Percentiles rank a stretch among this genome's conserved stretches.
Conservation (phyloP, 2,888 invertebrate genomes). For the Eilema depressum region DNA sequence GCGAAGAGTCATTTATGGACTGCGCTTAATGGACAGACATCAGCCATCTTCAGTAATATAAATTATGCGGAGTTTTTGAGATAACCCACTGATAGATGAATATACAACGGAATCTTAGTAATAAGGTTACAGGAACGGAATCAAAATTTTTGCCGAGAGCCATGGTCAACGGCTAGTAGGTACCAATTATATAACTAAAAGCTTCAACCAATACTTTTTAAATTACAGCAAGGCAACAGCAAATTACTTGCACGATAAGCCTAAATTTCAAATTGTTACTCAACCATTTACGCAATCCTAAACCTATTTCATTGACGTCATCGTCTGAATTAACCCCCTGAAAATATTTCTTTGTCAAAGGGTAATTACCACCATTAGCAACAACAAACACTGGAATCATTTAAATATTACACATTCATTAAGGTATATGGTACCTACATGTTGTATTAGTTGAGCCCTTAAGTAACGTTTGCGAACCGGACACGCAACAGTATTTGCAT, state of each 20-base stretch:
- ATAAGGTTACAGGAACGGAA: background rate
- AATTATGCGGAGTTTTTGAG: too few relatives aligned
- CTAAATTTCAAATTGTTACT: conserved; percentile 8
- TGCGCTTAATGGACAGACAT: too few relatives aligned
- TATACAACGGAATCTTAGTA: background rate
- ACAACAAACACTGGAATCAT: conserved; percentile 52
- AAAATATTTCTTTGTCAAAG: conserved; percentile 27
- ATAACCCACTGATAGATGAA: too few relatives aligned
- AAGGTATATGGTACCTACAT: conserved; percentile 49
- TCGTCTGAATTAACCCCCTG: conserved; percentile 7
- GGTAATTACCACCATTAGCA: conserved; percentile 42
- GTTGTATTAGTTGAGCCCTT: conserved; percentile 55
- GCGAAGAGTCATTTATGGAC: too few relatives aligned
- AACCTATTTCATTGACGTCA: conserved; percentile 22
- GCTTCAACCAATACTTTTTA: background rate
- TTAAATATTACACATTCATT: conserved; percentile 54
- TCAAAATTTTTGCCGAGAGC: background rate
- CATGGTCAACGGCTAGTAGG: background rate
- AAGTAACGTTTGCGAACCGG: conserved; percentile 47
- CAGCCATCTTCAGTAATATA: too few relatives aligned
- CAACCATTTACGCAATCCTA: background rate
- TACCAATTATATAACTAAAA: background rate
- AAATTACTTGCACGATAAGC: background rate
- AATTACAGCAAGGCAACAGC: background rate
- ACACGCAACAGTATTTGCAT: conserved; percentile 67